Percentiles rank a stretch among this genome's conserved stretches.
Conservation (phyloP, 2,113 vertebrate species). For the Maccullochella peelii region DNA sequence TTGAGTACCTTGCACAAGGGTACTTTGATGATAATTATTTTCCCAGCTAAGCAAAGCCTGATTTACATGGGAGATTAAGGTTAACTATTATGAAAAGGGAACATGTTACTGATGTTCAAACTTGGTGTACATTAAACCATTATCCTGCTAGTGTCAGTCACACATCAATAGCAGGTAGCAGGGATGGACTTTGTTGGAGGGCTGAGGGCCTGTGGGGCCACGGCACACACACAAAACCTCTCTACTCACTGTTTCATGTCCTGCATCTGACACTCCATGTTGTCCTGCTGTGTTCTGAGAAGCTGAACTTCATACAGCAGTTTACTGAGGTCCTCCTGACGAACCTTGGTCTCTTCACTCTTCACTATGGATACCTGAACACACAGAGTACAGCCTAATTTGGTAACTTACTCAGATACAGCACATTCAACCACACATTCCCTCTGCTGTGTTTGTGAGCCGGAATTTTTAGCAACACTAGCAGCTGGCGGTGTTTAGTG, state of each 20-base stretch:
- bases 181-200: too few relatives aligned
- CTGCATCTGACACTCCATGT: slow-evolving; percentile 83
- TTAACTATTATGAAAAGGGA: neutral
- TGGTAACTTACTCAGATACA: neutral
- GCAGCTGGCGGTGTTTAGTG: neutral
- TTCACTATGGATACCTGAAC: slow-evolving; percentile 82
- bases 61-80: neutral
- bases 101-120: neutral
- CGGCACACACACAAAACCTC: neutral
- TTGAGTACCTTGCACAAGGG: neutral
- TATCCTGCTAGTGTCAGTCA: neutral
- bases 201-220: neutral
- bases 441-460: neutral
- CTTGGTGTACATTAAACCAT: neutral
- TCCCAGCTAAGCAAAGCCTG: neutral
- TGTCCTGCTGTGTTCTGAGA: slow-evolving; percentile 77
- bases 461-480: neutral
- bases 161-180: neutral
- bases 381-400: slow-evolving; percentile 25
- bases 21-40: neutral
- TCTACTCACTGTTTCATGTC: slow-evolving; percentile 82
- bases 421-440: neutral
- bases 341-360: slow-evolving; percentile 76
- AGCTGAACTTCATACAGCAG: slow-evolving; percentile 81
- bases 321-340: slow-evolving; percentile 81